phyloP scores from a whole-genome alignment of 2,888 invertebrate species.

The Neoascia interrupta region DNA sequence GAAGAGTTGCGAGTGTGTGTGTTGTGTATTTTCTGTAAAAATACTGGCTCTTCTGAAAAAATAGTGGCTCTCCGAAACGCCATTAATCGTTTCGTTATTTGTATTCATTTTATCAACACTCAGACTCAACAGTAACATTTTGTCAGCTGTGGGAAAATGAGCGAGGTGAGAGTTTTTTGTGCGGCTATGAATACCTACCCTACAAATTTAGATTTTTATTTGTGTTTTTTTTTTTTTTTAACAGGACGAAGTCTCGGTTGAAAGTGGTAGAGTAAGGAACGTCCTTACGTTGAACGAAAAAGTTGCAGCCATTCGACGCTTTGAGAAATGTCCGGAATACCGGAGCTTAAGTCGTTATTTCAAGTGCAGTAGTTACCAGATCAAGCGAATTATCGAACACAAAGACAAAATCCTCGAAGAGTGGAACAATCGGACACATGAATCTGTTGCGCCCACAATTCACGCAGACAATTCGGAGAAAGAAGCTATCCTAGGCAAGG shows the following conservation, averaged over 20 bases:
- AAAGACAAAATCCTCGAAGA: slow-evolving; percentile 75
- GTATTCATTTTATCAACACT: too few relatives aligned
- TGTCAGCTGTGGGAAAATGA: slow-evolving; percentile 43
- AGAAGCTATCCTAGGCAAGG: slow-evolving; percentile 76
- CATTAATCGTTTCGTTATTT: too few relatives aligned
- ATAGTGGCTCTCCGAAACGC: too few relatives aligned
- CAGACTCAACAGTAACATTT: too few relatives aligned
- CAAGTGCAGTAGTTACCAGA: slow-evolving; percentile 78
- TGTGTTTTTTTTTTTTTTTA: slow-evolving; percentile 4
- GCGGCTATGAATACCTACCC: too few relatives aligned
- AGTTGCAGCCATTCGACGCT: slow-evolving; percentile 77
- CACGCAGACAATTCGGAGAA: slow-evolving; percentile 76
- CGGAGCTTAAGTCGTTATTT: slow-evolving; percentile 77
- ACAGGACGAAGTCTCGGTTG: slow-evolving; percentile 75
- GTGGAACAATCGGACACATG: slow-evolving; percentile 77
- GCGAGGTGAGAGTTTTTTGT: slow-evolving; percentile 52
- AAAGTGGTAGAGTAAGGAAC: slow-evolving; percentile 78
- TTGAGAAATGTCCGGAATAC: slow-evolving; percentile 76
- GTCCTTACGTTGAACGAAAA: slow-evolving; percentile 77
- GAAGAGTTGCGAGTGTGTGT: too few relatives aligned
- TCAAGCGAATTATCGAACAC: slow-evolving; percentile 77
- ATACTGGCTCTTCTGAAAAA: too few relatives aligned
- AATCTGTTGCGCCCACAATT: slow-evolving; percentile 74
- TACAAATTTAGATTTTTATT: background rate
- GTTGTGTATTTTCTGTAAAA: too few relatives aligned